Percentiles rank a stretch among this genome's conserved stretches.
These are phyloP conservation scores for Perca flavescens DNA, from an alignment of 2,113 vertebrate species.

Conservation along the genomic window DNA sequence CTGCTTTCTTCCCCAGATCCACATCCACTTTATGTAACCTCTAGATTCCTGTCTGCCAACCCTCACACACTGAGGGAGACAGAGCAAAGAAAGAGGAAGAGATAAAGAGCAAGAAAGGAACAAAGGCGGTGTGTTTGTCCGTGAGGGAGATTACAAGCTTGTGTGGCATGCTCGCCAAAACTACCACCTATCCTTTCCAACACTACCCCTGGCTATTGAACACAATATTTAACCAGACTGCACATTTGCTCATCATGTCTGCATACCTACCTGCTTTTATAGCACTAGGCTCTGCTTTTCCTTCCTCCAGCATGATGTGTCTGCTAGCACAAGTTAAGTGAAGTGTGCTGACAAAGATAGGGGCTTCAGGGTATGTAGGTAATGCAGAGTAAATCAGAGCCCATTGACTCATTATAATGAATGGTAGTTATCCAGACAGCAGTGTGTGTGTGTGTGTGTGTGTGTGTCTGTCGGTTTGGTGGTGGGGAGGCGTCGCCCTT, in stretches of 20 bases:
- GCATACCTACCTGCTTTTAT: constrained; percentile 41
- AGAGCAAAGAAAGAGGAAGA: constrained; percentile 20
- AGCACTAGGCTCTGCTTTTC: constrained; percentile 17
- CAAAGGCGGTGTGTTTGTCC: constrained; percentile 20
- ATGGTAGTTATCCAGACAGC: constrained; percentile 62
- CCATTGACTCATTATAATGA: constrained; percentile 69
- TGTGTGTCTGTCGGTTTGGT: constrained; percentile 29
- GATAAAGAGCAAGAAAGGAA: constrained; percentile 27
- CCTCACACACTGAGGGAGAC: constrained; percentile 50
- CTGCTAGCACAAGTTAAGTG: constrained; percentile 56
- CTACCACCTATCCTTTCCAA: constrained; percentile 24
- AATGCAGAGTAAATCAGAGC: constrained; percentile 66
- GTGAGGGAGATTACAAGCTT: constrained; percentile 11
- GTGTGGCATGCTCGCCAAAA: constrained; percentile 16
- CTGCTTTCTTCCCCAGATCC: constrained; percentile 72
- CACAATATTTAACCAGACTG: constrained; percentile 38
- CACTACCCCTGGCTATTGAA: constrained; percentile 19
- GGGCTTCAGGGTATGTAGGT: constrained; percentile 62
- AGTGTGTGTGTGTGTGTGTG: constrained; percentile 26
- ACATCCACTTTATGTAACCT: constrained; percentile 80
- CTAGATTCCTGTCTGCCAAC: constrained; percentile 59
- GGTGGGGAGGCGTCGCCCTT: constrained; percentile 54
- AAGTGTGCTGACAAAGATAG: constrained; percentile 59
- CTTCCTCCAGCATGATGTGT: constrained; percentile 49
- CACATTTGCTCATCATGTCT: constrained; percentile 45